phyloP scores from a whole-genome alignment of 2,888 invertebrate species.

The Strigamia crassipes region DNA sequence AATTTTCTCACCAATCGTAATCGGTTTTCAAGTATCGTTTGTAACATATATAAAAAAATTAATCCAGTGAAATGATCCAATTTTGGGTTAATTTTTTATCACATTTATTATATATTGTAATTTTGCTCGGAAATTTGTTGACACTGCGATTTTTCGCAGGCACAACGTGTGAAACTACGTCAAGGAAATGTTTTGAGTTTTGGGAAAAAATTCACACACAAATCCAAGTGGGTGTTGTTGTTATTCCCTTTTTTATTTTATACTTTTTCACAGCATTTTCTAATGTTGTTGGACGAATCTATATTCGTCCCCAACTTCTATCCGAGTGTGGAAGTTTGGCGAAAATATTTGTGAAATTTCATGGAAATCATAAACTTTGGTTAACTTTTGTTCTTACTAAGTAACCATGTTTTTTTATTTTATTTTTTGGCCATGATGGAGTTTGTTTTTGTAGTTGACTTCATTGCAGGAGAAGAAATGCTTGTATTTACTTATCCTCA shows the following conservation, averaged over 20 bases:
- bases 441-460: background rate
- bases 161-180: conserved; percentile 9
- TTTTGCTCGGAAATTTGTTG: background rate
- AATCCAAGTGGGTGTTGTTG: conserved; percentile 18
- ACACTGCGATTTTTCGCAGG: conserved; percentile 30
- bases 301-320: conserved; percentile 32
- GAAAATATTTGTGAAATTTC: background rate
- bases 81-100: background rate
- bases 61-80: no score
- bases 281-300: conserved; percentile 35
- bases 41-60: no score
- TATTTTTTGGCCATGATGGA: background rate
- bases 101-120: background rate
- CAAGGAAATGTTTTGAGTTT: conserved; percentile 7
- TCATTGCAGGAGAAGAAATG: conserved; percentile 20
- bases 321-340: conserved; percentile 29
- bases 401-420: background rate
- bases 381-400: background rate
- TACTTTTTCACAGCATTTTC: conserved; percentile 36
- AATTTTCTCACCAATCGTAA: no score
- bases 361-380: background rate
- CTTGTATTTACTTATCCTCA: conserved; percentile 25
- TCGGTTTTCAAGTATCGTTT: no score
- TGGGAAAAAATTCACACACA: conserved; percentile 19
- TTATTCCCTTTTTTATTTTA: conserved; percentile 31